Evolutionary conservation across 2,113 vertebrate genomes (phyloP), one percentile per base, ranked within the genome.

Genomic region (Pelmatolapia mariae): DNA sequence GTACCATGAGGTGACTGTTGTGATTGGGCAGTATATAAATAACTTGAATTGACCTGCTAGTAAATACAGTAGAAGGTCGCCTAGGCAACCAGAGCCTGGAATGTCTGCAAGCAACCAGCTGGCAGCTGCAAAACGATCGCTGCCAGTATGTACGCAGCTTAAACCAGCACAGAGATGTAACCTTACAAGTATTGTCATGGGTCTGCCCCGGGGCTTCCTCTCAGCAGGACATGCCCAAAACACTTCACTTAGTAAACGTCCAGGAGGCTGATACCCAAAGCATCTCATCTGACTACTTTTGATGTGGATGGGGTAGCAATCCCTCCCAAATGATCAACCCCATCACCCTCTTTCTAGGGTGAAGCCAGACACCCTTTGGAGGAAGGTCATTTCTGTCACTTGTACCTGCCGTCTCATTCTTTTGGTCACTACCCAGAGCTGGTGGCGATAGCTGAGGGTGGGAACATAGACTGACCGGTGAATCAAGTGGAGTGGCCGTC

Each of bases 401-500:
- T 33, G 29, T 61, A 33, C 16, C 57, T 31, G 57, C 57, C 3
- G 8, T 59, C 56, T 59, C 7, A 16, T 31, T 29, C 56, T 59
- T 59, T 31, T 0, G 24, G 56, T 31, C 56, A 61, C 57, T 33
- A 33, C 15, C 15, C 29, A 33, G 57, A 33, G 29, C 15, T 33
- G 15, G 5, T 61, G 38, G 38, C 0, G 5, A 71, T 71, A 43
- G 1, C 7, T 71, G n/a, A 43, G n/a, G 38, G 38, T 26, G n/a
- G 38, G 5, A 52, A 45, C 22, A 24, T 16, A 26, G 22, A 45
- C 13, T n/a, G n/a, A 71, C n/a, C 8, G 4, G 18, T 24, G 38
- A 71, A 71, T 71, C 1, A 0, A 45, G 68, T 18, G 13, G 13
- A 7, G 68, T 10, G 40, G 9, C 9, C 4, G 1, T 0, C 2